Percentiles rank a stretch among this genome's conserved stretches.
These are phyloP conservation scores for Conchocele bisecta DNA, from an alignment of 2,888 invertebrate genomes.

Conservation along the genomic window DNA sequence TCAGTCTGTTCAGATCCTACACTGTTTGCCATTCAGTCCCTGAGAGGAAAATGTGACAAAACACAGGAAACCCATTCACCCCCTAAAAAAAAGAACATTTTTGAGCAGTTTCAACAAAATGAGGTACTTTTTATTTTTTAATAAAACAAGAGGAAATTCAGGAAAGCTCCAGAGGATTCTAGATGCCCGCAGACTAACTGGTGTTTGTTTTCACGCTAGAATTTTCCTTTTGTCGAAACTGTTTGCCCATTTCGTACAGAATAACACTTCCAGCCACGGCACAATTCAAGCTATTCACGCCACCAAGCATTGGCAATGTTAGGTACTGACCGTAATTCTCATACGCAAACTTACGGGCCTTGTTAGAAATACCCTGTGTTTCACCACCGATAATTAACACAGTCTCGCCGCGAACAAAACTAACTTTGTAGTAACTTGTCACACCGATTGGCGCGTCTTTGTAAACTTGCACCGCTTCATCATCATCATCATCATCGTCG, in stretches of 20 bases:
- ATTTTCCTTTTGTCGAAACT: conserved; percentile 28
- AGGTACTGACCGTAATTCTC: conserved; percentile 87
- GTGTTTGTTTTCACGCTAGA: too few relatives aligned
- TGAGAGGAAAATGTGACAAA: too few relatives aligned
- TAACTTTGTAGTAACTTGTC: conserved; percentile 55
- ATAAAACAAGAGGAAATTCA: too few relatives aligned
- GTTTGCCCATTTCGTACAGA: conserved; percentile 89
- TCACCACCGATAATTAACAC: conserved; percentile 94
- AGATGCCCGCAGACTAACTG: too few relatives aligned
- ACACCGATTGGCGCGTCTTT: conserved; percentile 57
- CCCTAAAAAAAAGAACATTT: too few relatives aligned
- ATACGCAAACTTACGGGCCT: conserved; percentile 87
- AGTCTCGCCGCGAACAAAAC: conserved; percentile 74
- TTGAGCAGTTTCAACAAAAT: too few relatives aligned
- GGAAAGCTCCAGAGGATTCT: too few relatives aligned
- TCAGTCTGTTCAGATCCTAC: too few relatives aligned
- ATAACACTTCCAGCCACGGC: conserved; percentile 92
- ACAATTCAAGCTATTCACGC: conserved; percentile 93
- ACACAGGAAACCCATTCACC: too few relatives aligned
- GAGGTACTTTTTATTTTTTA: too few relatives aligned
- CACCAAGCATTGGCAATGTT: conserved; percentile 90
- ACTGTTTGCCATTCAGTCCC: too few relatives aligned
- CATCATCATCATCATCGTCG: conserved; percentile 1
- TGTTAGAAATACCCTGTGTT: conserved; percentile 91
- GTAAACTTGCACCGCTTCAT: conserved; percentile 31